phyloP scores from a whole-genome alignment of 1,140 invertebrate genomes.

The Solen grandis region DNA sequence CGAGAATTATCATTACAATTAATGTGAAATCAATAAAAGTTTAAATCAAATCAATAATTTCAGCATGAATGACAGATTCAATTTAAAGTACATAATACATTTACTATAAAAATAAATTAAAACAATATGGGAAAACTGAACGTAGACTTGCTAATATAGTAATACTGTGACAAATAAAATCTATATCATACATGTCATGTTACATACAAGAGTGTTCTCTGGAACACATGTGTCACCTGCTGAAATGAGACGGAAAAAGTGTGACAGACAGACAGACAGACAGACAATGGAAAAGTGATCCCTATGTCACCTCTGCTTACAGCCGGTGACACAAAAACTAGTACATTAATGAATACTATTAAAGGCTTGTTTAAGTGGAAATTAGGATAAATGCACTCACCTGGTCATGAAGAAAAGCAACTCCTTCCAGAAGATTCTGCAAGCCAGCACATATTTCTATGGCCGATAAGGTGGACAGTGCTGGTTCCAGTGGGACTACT shows the following conservation, averaged over 20 bases:
- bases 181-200: background rate
- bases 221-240: no score
- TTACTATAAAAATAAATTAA: background rate
- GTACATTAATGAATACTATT: no score
- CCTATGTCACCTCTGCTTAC: no score
- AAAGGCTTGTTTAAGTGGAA: background rate
- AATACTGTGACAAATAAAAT: background rate
- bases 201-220: no score
- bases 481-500: conserved; percentile 65
- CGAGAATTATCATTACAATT: background rate
- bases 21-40: no score
- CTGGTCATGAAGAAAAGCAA: conserved; percentile 75
- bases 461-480: conserved; percentile 59
- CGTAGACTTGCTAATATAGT: background rate
- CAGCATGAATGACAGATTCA: no score
- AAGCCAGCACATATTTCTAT: conserved; percentile 72
- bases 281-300: no score
- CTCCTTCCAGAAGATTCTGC: conserved; percentile 68
- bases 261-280: no score
- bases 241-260: no score
- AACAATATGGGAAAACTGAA: background rate
- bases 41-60: no score
- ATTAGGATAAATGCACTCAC: conserved; percentile 52
- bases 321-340: no score
- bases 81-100: background rate